Evolutionary conservation across 1,140 invertebrate genomes (phyloP).

Genomic region (Lysiphlebus fabarum): DNA sequence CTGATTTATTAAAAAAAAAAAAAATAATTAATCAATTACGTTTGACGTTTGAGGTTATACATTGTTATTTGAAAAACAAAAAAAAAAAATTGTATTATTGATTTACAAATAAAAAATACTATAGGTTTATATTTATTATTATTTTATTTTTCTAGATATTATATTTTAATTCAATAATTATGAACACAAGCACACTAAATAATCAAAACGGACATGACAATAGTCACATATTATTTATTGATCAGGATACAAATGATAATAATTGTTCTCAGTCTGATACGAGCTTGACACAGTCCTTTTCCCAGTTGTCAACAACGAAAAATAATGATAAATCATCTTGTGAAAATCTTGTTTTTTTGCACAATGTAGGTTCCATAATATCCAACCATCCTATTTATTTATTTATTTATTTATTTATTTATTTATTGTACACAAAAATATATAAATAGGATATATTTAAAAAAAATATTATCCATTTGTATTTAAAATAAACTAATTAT

Average conservation of each 20-base stretch:
- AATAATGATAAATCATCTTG: not conserved
- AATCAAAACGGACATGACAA: not conserved
- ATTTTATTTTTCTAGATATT: not conserved
- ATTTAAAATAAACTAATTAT: not conserved
- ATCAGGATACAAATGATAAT: constrained; percentile 11
- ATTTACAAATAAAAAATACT: too few species aligned
- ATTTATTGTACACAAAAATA: not conserved
- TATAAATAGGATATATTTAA: too few species aligned
- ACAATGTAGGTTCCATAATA: constrained; percentile 7
- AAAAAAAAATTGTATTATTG: too few species aligned
- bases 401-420: not conserved
- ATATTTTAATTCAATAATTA: not conserved
- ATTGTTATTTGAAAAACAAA: too few species aligned
- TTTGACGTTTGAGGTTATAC: too few species aligned
- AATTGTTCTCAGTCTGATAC: too few species aligned
- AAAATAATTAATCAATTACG: too few species aligned
- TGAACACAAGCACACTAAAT: constrained; percentile 3
- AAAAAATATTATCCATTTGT: too few species aligned
- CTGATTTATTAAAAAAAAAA: too few species aligned
- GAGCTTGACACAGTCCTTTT: not conserved
- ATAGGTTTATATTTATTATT: not conserved
- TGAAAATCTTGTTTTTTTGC: constrained; percentile 6
- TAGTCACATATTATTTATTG: constrained; percentile 9
- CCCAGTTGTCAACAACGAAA: not conserved
- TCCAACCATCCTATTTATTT: too few species aligned